Conservation (phyloP, 2,797 vertebrate genomes). For the Coilia nasus region DNA sequence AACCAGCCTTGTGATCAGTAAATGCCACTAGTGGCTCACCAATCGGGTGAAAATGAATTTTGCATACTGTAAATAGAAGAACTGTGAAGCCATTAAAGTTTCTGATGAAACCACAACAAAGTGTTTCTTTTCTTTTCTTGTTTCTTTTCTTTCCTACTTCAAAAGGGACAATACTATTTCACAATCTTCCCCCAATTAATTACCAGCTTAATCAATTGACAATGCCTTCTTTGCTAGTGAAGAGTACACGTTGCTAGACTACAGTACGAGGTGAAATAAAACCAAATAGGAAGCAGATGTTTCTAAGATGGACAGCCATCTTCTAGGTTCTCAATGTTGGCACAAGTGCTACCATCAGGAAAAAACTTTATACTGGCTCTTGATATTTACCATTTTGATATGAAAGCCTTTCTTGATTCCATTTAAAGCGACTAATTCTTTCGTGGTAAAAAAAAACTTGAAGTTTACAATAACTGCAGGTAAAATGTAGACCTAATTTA, state of each 20-base stretch:
- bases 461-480: neutral
- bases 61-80: neutral
- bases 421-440: neutral
- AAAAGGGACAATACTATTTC: neutral
- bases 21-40: constrained; percentile 47
- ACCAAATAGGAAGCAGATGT: neutral
- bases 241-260: neutral
- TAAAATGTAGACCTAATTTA: neutral
- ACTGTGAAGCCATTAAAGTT: neutral
- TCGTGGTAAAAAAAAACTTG: neutral
- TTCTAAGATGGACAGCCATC: neutral
- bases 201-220: neutral
- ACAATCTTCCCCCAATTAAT: neutral
- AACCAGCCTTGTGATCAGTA: neutral
- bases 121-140: neutral
- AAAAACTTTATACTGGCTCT: neutral
- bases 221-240: neutral
- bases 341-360: constrained; percentile 2
- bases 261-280: neutral
- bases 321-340: neutral
- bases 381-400: neutral
- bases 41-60: constrained; percentile 66
- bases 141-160: neutral
- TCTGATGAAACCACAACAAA: neutral
- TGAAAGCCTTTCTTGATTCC: neutral